These are phyloP conservation scores for Struthidea cinerea DNA, from an alignment of 2,113 vertebrate genomes.

Conservation along the genomic window DNA sequence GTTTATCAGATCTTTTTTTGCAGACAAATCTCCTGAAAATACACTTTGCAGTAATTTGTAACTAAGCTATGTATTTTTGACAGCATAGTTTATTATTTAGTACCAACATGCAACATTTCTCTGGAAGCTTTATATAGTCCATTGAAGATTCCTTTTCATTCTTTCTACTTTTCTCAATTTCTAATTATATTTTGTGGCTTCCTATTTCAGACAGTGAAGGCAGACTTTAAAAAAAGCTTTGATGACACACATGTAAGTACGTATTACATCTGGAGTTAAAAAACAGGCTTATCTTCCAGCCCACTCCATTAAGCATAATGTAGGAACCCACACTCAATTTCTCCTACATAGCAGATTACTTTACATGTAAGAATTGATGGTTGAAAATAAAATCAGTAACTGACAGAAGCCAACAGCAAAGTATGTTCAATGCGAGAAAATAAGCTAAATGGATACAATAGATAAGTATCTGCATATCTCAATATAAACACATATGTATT, in stretches of 20 bases:
- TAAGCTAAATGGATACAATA: not conserved
- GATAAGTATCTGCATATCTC: not conserved
- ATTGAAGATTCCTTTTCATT: not conserved
- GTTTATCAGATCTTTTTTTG: not conserved
- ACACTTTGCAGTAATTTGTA: not conserved
- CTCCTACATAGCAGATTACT: not conserved
- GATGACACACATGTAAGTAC: conserved; percentile 4
- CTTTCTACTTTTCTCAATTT: not conserved
- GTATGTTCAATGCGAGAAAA: not conserved
- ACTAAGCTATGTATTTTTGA: not conserved
- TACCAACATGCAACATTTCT: not conserved
- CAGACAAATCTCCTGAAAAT: not conserved
- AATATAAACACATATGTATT: not conserved
- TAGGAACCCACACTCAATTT: not conserved
- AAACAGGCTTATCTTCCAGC: conserved; percentile 29
- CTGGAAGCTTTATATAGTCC: not conserved
- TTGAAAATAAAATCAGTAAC: not conserved
- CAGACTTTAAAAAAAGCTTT: not conserved
- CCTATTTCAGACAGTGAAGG: not conserved
- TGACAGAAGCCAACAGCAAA: not conserved
- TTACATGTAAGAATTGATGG: not conserved
- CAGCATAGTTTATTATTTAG: not conserved
- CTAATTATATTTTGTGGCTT: not conserved
- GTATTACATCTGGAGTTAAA: conserved; percentile 17
- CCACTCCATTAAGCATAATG: conserved; percentile 44